Percentiles rank a stretch among this genome's conserved stretches.
Conservation (phyloP, 1,140 invertebrate genomes). For the Antheraea mylitta region DNA sequence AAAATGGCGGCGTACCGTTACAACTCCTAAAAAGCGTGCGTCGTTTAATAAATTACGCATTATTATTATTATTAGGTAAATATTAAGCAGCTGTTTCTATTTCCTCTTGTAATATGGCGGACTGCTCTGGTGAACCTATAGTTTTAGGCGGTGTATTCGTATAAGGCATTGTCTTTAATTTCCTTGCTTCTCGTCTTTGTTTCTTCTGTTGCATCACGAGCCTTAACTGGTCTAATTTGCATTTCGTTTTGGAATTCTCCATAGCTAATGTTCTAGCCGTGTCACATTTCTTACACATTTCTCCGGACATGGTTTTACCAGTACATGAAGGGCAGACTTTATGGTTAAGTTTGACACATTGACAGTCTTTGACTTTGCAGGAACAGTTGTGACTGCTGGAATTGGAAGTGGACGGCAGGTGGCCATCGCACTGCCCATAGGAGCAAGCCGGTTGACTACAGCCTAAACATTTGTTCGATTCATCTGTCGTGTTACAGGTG, state of each 20-base stretch:
- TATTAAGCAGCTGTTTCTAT: constrained; percentile 72
- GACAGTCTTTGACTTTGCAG: constrained; percentile 38
- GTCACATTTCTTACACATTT: constrained; percentile 66
- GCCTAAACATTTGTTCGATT: constrained; percentile 46
- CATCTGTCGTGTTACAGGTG: constrained; percentile 43
- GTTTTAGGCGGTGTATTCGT: constrained; percentile 67
- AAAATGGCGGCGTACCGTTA: constrained; percentile 33
- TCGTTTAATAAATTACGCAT: constrained; percentile 22
- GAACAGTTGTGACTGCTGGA: constrained; percentile 13
- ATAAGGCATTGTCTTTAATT: constrained; percentile 87
- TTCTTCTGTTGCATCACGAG: constrained; percentile 93
- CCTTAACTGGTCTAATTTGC: constrained; percentile 91
- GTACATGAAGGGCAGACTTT: constrained; percentile 51
- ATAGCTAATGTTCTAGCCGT: constrained; percentile 77
- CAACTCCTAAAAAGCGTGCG: constrained; percentile 19
- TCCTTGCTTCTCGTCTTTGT: constrained; percentile 88
- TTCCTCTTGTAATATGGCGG: constrained; percentile 56
- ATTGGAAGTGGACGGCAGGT: constrained; percentile 38
- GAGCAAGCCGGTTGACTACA: constrained; percentile 53
- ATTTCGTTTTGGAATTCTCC: constrained; percentile 89
- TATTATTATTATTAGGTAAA: background rate
- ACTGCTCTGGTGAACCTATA: constrained; percentile 41
- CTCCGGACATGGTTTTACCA: constrained; percentile 21
- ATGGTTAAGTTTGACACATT: constrained; percentile 39
- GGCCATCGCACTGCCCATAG: constrained; percentile 62